These are phyloP conservation scores for Drosophila grimshawi DNA, from an alignment of 1,140 invertebrate species.

Conservation along the genomic window DNA sequence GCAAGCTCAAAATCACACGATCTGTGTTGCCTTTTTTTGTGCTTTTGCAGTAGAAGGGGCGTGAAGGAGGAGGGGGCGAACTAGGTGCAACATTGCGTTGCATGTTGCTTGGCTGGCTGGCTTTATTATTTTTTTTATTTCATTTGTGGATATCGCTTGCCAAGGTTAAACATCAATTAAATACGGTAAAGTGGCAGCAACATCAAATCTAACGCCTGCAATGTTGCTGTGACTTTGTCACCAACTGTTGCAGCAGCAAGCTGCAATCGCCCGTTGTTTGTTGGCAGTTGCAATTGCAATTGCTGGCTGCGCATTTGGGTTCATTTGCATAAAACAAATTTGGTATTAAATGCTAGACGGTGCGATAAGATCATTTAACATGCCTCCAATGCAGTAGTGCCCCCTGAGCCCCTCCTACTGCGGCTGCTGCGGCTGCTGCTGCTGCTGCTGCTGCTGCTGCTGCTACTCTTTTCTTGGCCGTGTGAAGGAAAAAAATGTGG, in stretches of 20 bases:
- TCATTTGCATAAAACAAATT: slow-evolving; percentile 84
- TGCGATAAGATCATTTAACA: slow-evolving; percentile 72
- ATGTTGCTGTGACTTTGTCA: slow-evolving; percentile 41
- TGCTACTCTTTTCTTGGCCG: neutral
- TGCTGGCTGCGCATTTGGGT: slow-evolving; percentile 44
- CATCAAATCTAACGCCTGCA: slow-evolving; percentile 70
- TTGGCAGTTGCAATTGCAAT: slow-evolving; percentile 52
- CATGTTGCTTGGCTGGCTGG: slow-evolving; percentile 27
- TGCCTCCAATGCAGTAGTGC: slow-evolving; percentile 48
- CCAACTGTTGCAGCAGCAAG: slow-evolving; percentile 47
- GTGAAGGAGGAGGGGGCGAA: neutral
- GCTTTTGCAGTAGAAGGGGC: slow-evolving; percentile 2
- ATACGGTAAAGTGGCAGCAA: slow-evolving; percentile 64
- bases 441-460: slow-evolving; percentile 1
- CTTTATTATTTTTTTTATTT: neutral
- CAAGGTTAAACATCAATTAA: slow-evolving; percentile 83
- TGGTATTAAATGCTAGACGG: slow-evolving; percentile 80
- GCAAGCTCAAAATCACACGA: slow-evolving; percentile 58
- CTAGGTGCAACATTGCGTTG: slow-evolving; percentile 35
- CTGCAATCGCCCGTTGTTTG: slow-evolving; percentile 39
- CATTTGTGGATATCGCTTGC: slow-evolving; percentile 26
- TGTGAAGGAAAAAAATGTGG: slow-evolving; percentile 67
- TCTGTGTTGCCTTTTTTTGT: slow-evolving; percentile 26
- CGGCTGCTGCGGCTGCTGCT: neutral
- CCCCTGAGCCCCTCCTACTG: slow-evolving; percentile 18